Base-by-base conservation (phyloP, 2,888 invertebrate species). In the Disparrhopalites patrizii region DNA sequence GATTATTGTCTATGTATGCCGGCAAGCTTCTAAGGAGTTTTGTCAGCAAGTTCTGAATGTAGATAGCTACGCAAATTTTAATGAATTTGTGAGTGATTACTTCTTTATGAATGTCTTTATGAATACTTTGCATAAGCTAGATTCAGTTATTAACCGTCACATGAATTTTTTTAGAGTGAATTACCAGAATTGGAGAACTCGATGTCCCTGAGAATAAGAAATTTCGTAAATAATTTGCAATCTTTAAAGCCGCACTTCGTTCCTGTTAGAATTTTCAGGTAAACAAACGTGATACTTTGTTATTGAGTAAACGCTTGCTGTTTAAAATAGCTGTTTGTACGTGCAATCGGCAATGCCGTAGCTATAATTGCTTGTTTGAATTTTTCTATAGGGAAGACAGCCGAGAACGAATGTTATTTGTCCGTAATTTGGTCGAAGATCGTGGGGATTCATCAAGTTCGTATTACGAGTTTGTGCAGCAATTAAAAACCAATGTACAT, bases 391-490 rank as follows among this genome's bases (percentile, higher is more conserved):
- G 96, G 80, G 97, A 99, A 79, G 95, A 95, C 81, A 92, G 94
- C 75, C 89, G 90, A 64, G 85, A 87, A 66, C 85, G 92, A 73
- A 84, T 85, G 65, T 79, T 87, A 74, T 95, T 99, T 82, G 87
- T 90, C 69, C 92, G 95, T 77, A 87, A 88, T 76, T 85, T 99
- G 77, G 85, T 96, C 55, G 98, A 99, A 80, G 99, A 99, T 81
- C 85, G 96, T 77, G 87, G 91, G 70, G 98, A 99, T 79, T 90
- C 90, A 65, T 88, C 93, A 62, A 87, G 95, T 82, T 94, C 95
- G 74, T 98, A 98, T 83, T 92, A 93, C 81, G 98, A 99, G 85
- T 99, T 99, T 83, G 84, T 99, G 80, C 96, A 98, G 81, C 94
- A 96, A 82, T 83, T 94, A 76, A 90, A 92, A 81, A 85, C 85